phyloP scores from a whole-genome alignment of 2,797 vertebrate species.

The Molothrus ater region DNA sequence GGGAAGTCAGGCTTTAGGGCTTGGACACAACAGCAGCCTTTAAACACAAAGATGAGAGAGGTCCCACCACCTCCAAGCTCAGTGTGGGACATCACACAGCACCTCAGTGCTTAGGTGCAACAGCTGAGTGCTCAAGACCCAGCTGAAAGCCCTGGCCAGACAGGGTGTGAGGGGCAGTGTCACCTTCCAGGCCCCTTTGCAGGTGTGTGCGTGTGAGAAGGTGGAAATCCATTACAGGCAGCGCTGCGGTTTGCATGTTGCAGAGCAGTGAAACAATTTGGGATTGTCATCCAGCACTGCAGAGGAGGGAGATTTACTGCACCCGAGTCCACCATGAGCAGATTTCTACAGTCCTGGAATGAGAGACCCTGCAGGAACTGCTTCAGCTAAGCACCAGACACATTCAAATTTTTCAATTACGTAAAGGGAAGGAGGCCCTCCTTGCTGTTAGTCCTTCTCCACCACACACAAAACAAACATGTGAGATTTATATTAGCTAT shows the following conservation, averaged over 20 bases:
- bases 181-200: not conserved
- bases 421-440: constrained; percentile 33
- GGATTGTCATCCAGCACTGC: not conserved
- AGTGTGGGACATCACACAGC: not conserved
- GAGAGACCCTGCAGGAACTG: constrained; percentile 3
- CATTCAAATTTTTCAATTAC: constrained; percentile 32
- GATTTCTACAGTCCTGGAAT: not conserved
- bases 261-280: constrained; percentile 15
- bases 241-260: not conserved
- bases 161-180: not conserved
- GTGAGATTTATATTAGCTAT: constrained; percentile 62
- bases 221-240: not conserved
- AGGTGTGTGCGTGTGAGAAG: not conserved
- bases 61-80: accelerated
- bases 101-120: not conserved
- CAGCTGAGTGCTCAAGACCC: not conserved
- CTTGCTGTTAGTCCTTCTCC: constrained; percentile 26
- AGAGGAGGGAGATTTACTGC: constrained; percentile 17
- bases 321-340: not conserved
- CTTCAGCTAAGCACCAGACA: constrained; percentile 16
- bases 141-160: not conserved
- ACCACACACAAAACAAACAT: constrained; percentile 36
- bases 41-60: accelerated
- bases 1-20: not conserved
- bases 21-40: not conserved